phyloP scores from a whole-genome alignment of 2,113 vertebrate species.

The Solenodon paradoxus region DNA sequence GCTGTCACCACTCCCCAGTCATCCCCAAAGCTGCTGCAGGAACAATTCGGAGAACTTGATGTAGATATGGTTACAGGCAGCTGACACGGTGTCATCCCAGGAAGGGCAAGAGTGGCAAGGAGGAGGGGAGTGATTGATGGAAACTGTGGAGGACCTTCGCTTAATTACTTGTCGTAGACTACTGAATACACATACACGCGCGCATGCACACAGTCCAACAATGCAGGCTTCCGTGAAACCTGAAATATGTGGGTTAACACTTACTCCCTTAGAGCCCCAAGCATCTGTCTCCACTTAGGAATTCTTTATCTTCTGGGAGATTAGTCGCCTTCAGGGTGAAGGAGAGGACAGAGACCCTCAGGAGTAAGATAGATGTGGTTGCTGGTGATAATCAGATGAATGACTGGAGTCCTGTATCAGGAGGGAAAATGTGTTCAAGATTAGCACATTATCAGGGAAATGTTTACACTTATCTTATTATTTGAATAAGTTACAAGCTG shows the following conservation, averaged over 20 bases:
- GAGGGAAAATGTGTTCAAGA: slow-evolving; percentile 21
- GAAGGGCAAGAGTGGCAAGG: not conserved
- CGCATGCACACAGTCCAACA: too few relatives aligned
- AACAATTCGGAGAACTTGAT: not conserved
- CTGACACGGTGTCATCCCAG: not conserved
- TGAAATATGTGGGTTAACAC: not conserved
- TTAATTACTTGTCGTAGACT: slow-evolving; percentile 40
- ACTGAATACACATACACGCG: too few relatives aligned
- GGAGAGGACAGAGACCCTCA: not conserved
- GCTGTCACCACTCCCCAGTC: slow-evolving; percentile 45
- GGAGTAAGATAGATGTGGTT: not conserved
- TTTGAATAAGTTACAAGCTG: slow-evolving; percentile 17
- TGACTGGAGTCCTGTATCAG: not conserved
- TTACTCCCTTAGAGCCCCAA: not conserved
- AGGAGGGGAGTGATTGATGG: slow-evolving; percentile 39
- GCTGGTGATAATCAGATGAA: not conserved
- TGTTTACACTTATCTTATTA: slow-evolving; percentile 17
- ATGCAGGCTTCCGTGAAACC: not conserved
- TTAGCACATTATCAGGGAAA: not conserved
- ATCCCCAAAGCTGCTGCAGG: not conserved
- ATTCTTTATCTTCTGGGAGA: slow-evolving; percentile 16
- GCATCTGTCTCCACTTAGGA: not conserved
- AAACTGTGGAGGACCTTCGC: not conserved
- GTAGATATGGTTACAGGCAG: not conserved
- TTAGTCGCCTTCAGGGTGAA: not conserved